Evolutionary conservation across 2,113 vertebrate genomes (phyloP), one percentile per base, ranked within the genome.

Genomic region (Cephalopholis sonnerati): DNA sequence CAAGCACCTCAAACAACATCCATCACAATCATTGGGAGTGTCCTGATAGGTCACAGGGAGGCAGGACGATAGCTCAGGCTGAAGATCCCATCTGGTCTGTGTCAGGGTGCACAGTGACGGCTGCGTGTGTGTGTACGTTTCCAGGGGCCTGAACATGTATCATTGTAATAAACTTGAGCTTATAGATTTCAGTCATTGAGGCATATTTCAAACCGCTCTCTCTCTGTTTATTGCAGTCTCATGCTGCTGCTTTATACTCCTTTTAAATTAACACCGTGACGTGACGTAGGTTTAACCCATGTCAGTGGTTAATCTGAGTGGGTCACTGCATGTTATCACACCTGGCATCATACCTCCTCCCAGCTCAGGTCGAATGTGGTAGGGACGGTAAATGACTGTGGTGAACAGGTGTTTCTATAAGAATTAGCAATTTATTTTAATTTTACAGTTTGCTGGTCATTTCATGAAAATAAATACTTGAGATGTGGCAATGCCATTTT

Each of bases 41-140:
- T 82, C 58, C 46, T 83, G 67, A 76, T 59, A 77, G 88, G 68
- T 88, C 74, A 85, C 44, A 86, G 63, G 67, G 70, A 71, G 73
- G 27, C 44, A 77, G 80, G 66, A 69, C 12, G 24, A 64, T 59
- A 64, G 69, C 80, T 78, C 12, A 61, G 81, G 75, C 74, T 71
- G 76, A 68, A 68, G 20, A 51, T 32, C 67, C n/a, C 84, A 84
- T 81, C 85, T 87, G 87, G 75, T 88, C 79, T 41, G 12, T 77
- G 83, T 84, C 83, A 79, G 9, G 8, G 54, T 79, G 53, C 20
- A 51, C 7, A 55, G 55, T 76, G 32, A 77, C 0, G 24, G 32
- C 36, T 50, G 39, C 15, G 15, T 32, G 51, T 22, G 13, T 71
- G 24, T 50, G 41, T 58, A 36, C 67, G 54, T 54, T 80, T 72